Evolutionary conservation across 2,113 vertebrate species (phyloP), one percentile per base, ranked within the genome.

Genomic region (Cottus gobio): DNA sequence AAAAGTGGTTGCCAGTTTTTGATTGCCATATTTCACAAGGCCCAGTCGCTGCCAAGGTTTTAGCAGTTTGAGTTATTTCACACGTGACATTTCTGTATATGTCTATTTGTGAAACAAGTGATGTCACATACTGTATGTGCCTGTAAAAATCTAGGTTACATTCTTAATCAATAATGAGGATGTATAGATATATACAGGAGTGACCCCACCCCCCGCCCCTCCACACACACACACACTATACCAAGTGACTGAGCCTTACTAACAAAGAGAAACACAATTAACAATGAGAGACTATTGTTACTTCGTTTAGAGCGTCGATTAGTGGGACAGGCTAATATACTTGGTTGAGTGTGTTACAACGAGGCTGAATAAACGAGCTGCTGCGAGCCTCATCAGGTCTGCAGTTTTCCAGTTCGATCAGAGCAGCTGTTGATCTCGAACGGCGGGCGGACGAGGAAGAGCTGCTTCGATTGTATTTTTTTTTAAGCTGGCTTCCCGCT

Each of bases 311-410:
- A 61, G 5, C 1, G 30, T 36, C 26, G 26, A 57, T 79, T 48
- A 72, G 28, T 18, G 24, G 24, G 24, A 8, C 31, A 24, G 2
- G 9, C 31, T 39, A n/a, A 67, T 58, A 31, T 13, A 50, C 54
- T 50, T 26, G 71, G 34, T n/a, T 56, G 13, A 15, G 13, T 63
- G 31, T 15, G 26, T 81, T 54, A 69, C 44, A 63, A 39, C 50
- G n/a, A 64, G 61, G 52, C 62, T 68, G 46, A 73, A 39, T 82
- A 31, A 76, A 52, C 44, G 4, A 50, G 39, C 30, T 65, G 30
- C 60, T 26, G 13, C 20, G 6, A 15, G 48, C 60, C n/a, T 28
- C 16, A 22, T 18, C n/a, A 65, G 39, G 42, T 42, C 26, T 37
- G 39, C 5, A 42, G n/a, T 57, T 16, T 26, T 52, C 64, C 37